Conservation (phyloP, 2,888 invertebrate genomes). For the Tenthredo mesomela region DNA sequence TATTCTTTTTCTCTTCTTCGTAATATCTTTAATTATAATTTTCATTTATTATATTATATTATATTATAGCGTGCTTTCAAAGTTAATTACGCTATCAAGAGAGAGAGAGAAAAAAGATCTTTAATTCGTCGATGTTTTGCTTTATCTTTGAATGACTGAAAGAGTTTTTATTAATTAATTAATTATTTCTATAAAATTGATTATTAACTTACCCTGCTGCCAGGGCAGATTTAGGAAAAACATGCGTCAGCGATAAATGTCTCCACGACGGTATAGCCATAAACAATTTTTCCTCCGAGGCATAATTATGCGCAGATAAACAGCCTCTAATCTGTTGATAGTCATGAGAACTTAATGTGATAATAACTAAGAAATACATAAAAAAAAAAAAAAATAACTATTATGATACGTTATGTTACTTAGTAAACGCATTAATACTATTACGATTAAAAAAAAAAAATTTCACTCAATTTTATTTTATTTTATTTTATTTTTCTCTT, state of each 20-base stretch:
- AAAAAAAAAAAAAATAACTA: neutral
- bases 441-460: neutral
- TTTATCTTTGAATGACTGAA: neutral
- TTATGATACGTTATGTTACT: neutral
- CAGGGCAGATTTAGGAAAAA: slow-evolving; percentile 75
- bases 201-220: slow-evolving; percentile 72
- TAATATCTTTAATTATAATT: neutral
- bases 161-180: neutral
- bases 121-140: neutral
- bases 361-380: neutral
- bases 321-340: slow-evolving; percentile 72
- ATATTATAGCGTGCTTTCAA: slow-evolving; percentile 34
- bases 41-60: neutral
- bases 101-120: too few species aligned
- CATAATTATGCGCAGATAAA: slow-evolving; percentile 73
- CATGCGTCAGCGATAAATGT: slow-evolving; percentile 71
- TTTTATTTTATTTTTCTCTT: neutral
- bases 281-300: slow-evolving; percentile 74
- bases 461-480: too few species aligned
- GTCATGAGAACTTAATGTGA: neutral
- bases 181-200: neutral
- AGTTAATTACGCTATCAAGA: slow-evolving; percentile 10
- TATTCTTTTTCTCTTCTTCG: neutral
- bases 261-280: slow-evolving; percentile 74
- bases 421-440: neutral